Conservation (phyloP, 35 echinoderm and acorn worm species). For the Hemicentrotus pulcherrimus region DNA sequence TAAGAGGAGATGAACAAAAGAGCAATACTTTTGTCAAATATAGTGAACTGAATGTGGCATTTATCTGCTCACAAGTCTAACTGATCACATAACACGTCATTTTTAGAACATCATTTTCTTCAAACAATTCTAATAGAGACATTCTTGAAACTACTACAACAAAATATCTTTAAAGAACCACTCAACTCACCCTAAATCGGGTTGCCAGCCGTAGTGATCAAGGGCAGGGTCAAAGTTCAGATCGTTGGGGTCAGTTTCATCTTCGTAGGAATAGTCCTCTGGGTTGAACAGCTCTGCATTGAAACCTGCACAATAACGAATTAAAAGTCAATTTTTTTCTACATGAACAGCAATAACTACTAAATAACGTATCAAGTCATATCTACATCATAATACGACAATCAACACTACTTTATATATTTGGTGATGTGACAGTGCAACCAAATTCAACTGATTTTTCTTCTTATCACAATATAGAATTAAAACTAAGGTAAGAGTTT, state of each 20-base stretch:
- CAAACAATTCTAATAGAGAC: no score
- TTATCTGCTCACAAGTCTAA: no score
- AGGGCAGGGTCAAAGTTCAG: slow-evolving; percentile 42
- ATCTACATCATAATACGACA: no score
- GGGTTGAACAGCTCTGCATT: not conserved
- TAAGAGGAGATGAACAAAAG: no score
- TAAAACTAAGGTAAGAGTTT: no score
- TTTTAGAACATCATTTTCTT: not conserved
- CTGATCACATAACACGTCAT: no score
- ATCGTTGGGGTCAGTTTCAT: slow-evolving; percentile 10
- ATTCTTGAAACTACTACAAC: not conserved
- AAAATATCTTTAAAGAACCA: not conserved
- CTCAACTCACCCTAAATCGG: slow-evolving; percentile 6
- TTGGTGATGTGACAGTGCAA: no score
- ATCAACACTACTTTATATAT: no score
- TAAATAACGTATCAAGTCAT: not conserved
- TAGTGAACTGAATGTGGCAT: no score
- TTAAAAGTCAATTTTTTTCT: not conserved
- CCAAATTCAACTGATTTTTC: no score
- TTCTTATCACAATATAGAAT: no score
- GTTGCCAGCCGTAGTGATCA: slow-evolving; percentile 30
- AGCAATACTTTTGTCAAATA: no score
- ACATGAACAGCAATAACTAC: not conserved
- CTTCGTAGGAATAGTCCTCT: slow-evolving; percentile 7
- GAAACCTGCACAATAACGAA: not conserved